Percentiles rank a stretch among this genome's conserved stretches.
Evolutionary conservation across 92 coral and sea anemone genomes (phyloP).

Genomic region (Plumapathes pennacea): DNA sequence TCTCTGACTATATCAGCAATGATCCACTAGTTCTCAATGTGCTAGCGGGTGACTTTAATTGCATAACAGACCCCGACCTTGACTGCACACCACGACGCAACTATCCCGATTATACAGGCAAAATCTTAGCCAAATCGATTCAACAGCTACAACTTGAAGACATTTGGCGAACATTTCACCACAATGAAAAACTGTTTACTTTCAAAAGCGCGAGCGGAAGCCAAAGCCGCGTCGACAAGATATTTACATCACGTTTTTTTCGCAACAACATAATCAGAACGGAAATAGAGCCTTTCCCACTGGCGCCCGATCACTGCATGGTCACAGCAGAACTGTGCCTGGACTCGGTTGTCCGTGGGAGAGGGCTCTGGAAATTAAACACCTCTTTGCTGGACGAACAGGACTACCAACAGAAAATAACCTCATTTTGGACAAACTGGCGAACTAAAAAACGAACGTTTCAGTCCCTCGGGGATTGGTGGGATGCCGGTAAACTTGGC

Average conservation of each 20-base stretch:
- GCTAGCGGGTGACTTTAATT: neutral
- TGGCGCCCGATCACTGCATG: neutral
- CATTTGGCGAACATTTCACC: conserved; percentile 1
- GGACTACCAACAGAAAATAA: neutral
- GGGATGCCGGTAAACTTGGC: conserved; percentile 32
- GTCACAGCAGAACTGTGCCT: neutral
- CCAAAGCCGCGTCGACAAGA: conserved; percentile 4
- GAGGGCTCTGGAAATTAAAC: conserved; percentile 43
- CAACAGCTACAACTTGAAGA: conserved; percentile 2
- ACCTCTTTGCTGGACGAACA: conserved; percentile 14
- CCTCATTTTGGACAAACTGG: conserved; percentile 23
- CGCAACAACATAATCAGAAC: neutral
- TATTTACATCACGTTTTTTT: neutral
- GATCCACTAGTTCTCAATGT: no score
- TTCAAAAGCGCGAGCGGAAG: conserved; percentile 5
- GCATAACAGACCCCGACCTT: no score
- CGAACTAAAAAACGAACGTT: conserved; percentile 1
- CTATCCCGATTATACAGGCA: neutral
- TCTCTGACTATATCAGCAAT: no score
- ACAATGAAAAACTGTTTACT: conserved; percentile 4
- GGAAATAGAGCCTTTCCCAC: conserved; percentile 3
- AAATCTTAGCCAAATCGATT: neutral
- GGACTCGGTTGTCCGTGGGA: conserved; percentile 12
- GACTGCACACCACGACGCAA: neutral
- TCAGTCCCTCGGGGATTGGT: conserved; percentile 15